A percentile compares a stretch with the other conserved stretches of the same genome.
These are phyloP conservation scores for Dufourea novaeangliae DNA, from an alignment of 1,140 invertebrate genomes.

Conservation along the genomic window DNA sequence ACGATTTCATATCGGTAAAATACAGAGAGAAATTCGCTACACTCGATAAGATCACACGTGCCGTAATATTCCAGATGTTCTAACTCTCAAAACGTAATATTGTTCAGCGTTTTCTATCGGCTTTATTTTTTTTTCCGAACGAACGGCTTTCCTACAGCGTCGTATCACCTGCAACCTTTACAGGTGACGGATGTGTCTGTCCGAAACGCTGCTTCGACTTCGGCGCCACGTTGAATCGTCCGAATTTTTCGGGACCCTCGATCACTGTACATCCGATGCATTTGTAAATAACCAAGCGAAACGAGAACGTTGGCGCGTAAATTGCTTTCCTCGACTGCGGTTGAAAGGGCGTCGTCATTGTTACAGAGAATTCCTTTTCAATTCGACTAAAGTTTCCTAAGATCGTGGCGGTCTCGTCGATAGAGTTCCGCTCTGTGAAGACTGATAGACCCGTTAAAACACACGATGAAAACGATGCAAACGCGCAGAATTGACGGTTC, in stretches of 20 bases:
- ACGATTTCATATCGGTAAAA: constrained; percentile 32
- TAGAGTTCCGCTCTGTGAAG: constrained; percentile 65
- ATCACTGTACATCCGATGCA: constrained; percentile 20
- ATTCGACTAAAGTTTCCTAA: constrained; percentile 40
- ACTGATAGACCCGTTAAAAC: constrained; percentile 67
- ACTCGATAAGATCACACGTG: constrained; percentile 8
- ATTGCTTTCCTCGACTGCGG: constrained; percentile 38
- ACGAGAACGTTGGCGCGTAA: background rate
- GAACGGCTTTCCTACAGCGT: background rate
- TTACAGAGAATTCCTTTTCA: constrained; percentile 25
- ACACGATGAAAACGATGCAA: constrained; percentile 26
- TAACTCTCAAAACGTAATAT: background rate
- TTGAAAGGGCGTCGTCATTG: constrained; percentile 23
- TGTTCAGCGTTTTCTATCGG: background rate
- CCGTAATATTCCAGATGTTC: background rate
- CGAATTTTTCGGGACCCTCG: background rate
- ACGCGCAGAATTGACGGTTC: background rate
- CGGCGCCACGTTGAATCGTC: background rate
- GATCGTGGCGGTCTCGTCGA: constrained; percentile 58
- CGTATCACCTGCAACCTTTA: background rate
- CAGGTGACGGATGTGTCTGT: too few relatives aligned
- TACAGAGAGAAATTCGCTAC: background rate
- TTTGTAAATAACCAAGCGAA: constrained; percentile 53
- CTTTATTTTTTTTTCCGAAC: background rate
- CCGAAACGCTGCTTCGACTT: background rate